Base-by-base conservation (phyloP, 2,888 invertebrate genomes). In the Acleris holmiana region DNA sequence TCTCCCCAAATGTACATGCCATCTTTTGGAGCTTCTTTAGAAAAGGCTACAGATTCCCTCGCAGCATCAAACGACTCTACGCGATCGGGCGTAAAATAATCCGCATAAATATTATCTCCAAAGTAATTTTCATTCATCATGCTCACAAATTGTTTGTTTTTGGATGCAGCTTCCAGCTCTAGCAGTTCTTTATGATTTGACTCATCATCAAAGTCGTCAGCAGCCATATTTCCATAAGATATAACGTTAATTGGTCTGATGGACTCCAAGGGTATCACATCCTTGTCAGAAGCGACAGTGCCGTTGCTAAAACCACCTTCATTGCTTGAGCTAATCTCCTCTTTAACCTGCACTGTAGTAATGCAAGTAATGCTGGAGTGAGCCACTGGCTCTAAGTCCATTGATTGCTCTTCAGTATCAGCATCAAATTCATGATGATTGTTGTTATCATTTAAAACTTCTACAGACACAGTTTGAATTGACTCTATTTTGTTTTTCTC, bases 91-190 rank as follows among this genome's bases (percentile, higher is more conserved):
- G 91, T 88, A 61, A 91, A 92, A 69, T 92, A 92, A 67, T 91
- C 92, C 1, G 89, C 89, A 69, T 93, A 93, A 50, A 91, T 88
- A 68, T 91, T 91, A 70, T 93, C 91, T 0, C 92, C 91, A 60
- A 92, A 91, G 68, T 93, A 93, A 68, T 91, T 91, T 47, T 92
- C 92, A 69, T 85, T 91, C 81, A 92, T 92, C 88, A 93, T 89
- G 63, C 75, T 90, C 5, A 89, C 92, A 71, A 91, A 90, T 68
- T 91, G 91, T 65, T 91, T 92, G 68, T 83, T 91, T 70, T 91
- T 91, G 0, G 88, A 84, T 18, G 88, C 76, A 2, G 86, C 83
- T 71, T 91, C 91, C 1, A 91, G 76, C 65, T 90, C 89, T 17
- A 91, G 73, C 2, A 91, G 76, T 67, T 92, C 91, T 44, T 83